A percentile compares a stretch with the other conserved stretches of the same genome.
Conservation (phyloP, 2,888 invertebrate species). For the Phaonia tiefii region DNA sequence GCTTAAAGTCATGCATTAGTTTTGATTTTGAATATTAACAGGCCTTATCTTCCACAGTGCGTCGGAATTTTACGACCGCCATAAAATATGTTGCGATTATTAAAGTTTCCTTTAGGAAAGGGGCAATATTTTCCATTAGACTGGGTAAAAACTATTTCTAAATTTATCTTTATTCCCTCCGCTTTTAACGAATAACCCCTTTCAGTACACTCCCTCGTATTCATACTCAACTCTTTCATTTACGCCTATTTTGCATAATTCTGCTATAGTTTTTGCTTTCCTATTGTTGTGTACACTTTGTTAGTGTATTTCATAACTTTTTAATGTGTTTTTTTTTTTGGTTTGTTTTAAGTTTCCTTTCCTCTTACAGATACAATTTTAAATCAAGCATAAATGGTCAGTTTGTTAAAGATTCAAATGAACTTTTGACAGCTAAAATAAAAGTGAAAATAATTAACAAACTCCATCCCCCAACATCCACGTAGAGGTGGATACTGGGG, state of each 20-base stretch:
- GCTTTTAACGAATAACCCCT: neutral
- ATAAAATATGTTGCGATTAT: too few species aligned
- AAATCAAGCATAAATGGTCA: slow-evolving; percentile 24
- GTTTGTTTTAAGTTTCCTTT: neutral
- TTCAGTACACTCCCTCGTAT: neutral
- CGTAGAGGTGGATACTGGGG: neutral
- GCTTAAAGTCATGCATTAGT: too few species aligned
- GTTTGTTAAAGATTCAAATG: slow-evolving; percentile 30
- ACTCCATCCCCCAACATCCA: neutral
- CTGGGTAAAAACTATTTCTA: too few species aligned
- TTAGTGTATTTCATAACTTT: slow-evolving; percentile 23
- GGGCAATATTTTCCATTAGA: too few species aligned
- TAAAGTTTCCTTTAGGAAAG: too few species aligned
- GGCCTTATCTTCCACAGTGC: too few species aligned
- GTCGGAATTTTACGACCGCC: too few species aligned
- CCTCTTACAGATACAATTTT: neutral
- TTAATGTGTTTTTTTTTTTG: neutral
- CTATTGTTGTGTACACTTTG: neutral
- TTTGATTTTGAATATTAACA: too few species aligned
- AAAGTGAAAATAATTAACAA: slow-evolving; percentile 46
- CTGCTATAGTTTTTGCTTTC: neutral
- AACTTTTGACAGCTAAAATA: slow-evolving; percentile 32
- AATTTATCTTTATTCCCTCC: too few species aligned
- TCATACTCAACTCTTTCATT: slow-evolving; percentile 2
- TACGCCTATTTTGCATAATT: slow-evolving; percentile 46